Evolutionary conservation across 2,113 vertebrate species (phyloP), one percentile per base, ranked within the genome.

Genomic region (Charadrius vociferus): DNA sequence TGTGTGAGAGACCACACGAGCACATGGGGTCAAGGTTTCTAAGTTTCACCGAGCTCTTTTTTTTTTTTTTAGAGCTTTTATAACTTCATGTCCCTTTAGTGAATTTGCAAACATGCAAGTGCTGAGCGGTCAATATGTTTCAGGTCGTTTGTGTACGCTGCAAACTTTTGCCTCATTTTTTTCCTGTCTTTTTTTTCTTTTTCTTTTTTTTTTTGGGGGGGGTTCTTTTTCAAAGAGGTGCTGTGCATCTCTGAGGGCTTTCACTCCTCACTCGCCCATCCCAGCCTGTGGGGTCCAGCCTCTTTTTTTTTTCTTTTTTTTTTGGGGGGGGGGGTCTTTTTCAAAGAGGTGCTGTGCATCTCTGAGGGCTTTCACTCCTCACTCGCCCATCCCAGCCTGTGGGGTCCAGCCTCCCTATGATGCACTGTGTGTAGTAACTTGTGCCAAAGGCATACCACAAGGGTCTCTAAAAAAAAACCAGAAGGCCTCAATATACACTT

Each of bases 371-470:
- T 92, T 68, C 37, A 9, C 2, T 67, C 11, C 34, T 67, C 1
- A 1, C 23, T 77, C 3, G 0, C 17, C 59, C 26, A 29, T n/a
- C 32, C 19, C 4, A 32, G 4, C 29, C 24, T 12, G 8, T 1
- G 1, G 8, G 21, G 45, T 74, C 26, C 3, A 0, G 15, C 41
- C 43, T 58, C 5, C 22, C 7, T 2, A 1, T 61, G 26, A 29
- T 7, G 15, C 21, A 3, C 22, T 4, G 11, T 37, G 27, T 43
- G 18, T 58, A 39, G 24, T 63, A 41, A 58, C 49, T 75, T 86
- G 30, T 70, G 55, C 43, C 50, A 70, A 58, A 68, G 15, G 26
- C 39, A 41, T 6, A 41, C 23, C 45, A 26, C 0, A 0, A 61
- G 63, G 19, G 5, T 8, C 15, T 65, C 10, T 18, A 41, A 23